A percentile compares a stretch with the other conserved stretches of the same genome.
phyloP scores from a whole-genome alignment of 2,113 vertebrate genomes.

The Lophura nycthemera region DNA sequence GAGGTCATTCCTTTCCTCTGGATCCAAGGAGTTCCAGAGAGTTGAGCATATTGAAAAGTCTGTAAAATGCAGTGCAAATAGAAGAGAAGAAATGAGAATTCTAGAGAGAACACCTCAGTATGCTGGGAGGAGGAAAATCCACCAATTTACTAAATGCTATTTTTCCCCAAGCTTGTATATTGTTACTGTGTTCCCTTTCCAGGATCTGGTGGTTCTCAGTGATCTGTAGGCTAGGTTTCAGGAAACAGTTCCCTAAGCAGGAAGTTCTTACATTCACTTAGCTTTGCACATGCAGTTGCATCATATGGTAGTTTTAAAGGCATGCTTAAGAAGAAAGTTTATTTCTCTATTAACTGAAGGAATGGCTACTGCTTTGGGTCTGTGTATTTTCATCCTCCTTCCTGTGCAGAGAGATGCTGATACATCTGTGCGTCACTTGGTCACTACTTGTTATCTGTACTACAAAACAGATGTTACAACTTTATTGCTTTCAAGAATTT shows the following conservation, averaged over 20 bases:
- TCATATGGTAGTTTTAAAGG: neutral
- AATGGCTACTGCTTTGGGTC: neutral
- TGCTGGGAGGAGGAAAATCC: neutral
- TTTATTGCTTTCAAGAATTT: constrained; percentile 25
- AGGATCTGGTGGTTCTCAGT: neutral
- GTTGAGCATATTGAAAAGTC: neutral
- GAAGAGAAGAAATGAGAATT: neutral
- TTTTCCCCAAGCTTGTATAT: neutral
- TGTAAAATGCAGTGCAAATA: neutral
- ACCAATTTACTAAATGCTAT: neutral
- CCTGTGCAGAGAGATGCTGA: constrained; percentile 25
- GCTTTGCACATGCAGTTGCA: neutral
- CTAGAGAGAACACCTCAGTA: neutral
- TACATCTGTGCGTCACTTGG: constrained; percentile 17
- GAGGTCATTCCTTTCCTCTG: neutral
- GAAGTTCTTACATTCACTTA: neutral
- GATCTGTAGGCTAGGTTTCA: neutral
- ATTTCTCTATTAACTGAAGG: constrained; percentile 8
- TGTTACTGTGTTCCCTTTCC: neutral
- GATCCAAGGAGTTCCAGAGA: neutral
- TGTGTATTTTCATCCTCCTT: neutral
- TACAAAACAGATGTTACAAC: neutral
- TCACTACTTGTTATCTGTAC: neutral
- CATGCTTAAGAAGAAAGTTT: neutral
- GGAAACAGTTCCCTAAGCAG: neutral